phyloP scores from a whole-genome alignment of 2,888 invertebrate genomes.

The Campoplex capitator region DNA sequence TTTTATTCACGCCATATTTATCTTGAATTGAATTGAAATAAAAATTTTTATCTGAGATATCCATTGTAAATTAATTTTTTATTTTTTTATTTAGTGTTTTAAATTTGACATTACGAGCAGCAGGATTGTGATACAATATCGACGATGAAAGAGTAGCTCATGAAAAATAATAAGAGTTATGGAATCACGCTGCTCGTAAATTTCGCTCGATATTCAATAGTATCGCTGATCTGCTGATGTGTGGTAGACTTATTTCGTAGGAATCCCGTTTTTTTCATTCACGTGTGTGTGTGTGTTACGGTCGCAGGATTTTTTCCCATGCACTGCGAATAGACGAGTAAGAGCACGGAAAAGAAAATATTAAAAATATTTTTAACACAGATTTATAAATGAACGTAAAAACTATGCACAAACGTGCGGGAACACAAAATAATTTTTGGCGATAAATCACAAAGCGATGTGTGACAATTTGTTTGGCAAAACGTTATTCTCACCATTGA shows the following conservation, averaged over 20 bases:
- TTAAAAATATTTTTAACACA: slow-evolving; percentile 30
- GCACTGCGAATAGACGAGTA: slow-evolving; percentile 70
- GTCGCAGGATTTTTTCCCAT: slow-evolving; percentile 65
- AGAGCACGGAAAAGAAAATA: slow-evolving; percentile 50
- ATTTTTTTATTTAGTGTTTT: slow-evolving; percentile 66
- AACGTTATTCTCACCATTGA: not conserved
- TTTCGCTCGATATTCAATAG: slow-evolving; percentile 71
- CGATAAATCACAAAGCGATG: not conserved
- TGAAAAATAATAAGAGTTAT: not conserved
- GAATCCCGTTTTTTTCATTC: slow-evolving; percentile 66
- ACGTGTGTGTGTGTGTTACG: slow-evolving; percentile 45
- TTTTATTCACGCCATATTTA: slow-evolving; percentile 44
- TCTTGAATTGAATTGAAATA: slow-evolving; percentile 40
- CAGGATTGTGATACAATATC: slow-evolving; percentile 28
- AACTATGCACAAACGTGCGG: not conserved
- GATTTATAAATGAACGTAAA: not conserved
- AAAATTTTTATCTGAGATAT: slow-evolving; percentile 33
- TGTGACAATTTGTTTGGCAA: slow-evolving; percentile 3
- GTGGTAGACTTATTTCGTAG: slow-evolving; percentile 77
- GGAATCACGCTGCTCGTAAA: slow-evolving; percentile 75
- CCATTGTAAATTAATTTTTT: not conserved
- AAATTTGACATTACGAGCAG: slow-evolving; percentile 66
- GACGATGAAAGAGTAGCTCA: not conserved
- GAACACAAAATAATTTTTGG: slow-evolving; percentile 1
- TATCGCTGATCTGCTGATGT: slow-evolving; percentile 78